Conservation (phyloP, 2,797 vertebrate species). For the Pachyuromys duprasi region DNA sequence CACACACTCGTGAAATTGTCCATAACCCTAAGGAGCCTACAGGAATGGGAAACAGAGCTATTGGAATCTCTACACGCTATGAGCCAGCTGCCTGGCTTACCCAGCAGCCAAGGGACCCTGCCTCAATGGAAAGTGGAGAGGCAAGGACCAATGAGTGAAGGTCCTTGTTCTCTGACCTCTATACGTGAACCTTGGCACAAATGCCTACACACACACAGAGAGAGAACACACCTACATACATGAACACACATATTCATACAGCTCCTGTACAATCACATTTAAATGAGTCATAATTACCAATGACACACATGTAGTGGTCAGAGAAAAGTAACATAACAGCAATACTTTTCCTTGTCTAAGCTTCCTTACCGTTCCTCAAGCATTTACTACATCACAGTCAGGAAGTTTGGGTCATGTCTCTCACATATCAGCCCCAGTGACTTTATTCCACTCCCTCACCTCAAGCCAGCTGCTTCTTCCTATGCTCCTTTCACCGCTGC, state of each 20-base stretch:
- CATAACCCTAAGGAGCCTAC: not conserved
- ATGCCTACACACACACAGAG: not conserved
- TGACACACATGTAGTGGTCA: not conserved
- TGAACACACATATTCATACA: not conserved
- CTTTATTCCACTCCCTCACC: not conserved
- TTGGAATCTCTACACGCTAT: not conserved
- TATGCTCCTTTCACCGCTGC: not conserved
- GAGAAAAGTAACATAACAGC: slow-evolving; percentile 3
- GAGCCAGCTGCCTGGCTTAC: not conserved
- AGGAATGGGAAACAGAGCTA: no score
- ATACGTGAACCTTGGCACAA: not conserved
- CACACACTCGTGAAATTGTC: not conserved
- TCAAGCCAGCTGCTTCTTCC: not conserved
- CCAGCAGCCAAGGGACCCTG: not conserved
- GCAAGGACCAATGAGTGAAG: no score
- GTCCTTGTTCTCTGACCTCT: not conserved
- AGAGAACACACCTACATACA: no score
- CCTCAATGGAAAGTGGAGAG: not conserved
- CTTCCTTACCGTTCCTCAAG: not conserved
- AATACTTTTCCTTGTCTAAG: not conserved
- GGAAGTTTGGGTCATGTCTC: not conserved
- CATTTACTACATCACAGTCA: not conserved
- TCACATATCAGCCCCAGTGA: not conserved
- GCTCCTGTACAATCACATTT: not conserved
- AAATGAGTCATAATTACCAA: not conserved